A percentile compares a stretch with the other conserved stretches of the same genome.
phyloP scores from a whole-genome alignment of 2,888 invertebrate genomes.

The Rhopalosiphum nymphaeae region DNA sequence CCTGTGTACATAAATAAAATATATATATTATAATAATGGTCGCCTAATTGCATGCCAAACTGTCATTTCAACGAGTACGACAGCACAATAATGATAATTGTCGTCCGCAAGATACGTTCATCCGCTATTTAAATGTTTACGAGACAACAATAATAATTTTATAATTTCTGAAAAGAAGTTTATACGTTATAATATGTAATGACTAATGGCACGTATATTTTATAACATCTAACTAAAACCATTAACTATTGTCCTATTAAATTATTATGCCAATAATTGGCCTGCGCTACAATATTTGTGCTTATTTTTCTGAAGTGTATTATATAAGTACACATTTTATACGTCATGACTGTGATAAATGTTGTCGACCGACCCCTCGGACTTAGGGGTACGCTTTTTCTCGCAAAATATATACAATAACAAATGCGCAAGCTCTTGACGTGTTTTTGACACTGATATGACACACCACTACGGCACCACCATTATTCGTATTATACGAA shows the following conservation, averaged over 20 bases:
- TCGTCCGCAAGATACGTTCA: constrained; percentile 41
- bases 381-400: neutral
- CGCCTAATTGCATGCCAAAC: constrained; percentile 58
- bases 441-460: neutral
- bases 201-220: neutral
- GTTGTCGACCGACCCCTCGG: neutral
- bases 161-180: neutral
- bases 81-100: constrained; percentile 28
- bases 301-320: too few relatives aligned
- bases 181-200: neutral
- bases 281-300: too few relatives aligned
- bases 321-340: neutral
- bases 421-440: neutral
- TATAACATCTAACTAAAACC: neutral
- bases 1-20: neutral
- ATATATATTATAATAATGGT: constrained; percentile 32
- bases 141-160: neutral
- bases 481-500: neutral
- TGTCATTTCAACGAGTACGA: constrained; percentile 52
- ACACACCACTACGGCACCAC: neutral
- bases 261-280: neutral
- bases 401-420: neutral
- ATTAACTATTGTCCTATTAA: neutral
- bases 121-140: constrained; percentile 46
- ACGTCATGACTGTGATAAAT: neutral